Base-by-base conservation (phyloP, 2,113 vertebrate genomes). In the Oncorhynchus mykiss region DNA sequence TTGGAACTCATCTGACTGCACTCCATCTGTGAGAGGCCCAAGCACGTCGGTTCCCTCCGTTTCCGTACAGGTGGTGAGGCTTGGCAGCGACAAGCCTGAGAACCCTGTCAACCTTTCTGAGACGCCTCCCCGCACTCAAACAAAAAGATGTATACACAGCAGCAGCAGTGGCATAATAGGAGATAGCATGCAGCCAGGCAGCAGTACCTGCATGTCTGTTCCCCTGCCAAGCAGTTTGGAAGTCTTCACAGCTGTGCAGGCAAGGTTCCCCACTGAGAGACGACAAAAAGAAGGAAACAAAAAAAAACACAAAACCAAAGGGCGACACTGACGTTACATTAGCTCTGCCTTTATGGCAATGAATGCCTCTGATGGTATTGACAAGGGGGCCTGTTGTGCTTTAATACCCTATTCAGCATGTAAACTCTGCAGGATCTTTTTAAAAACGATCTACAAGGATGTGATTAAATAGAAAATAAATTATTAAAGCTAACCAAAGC, bases 171-270 rank as follows among this genome's bases (percentile, higher is more conserved):
- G 64, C 20, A 16, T 14, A 48, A n/a, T 7, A 45, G 34, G 11
- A 48, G 59, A 48, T 54, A 70, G 77, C 83, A 85, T 82, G 64
- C 64, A 66, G 25, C 65, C 60, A 54, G 51, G 16, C 51, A 54
- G 86, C 72, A 73, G 82, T 90, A 90, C 86, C 83, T 88, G 86
- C 70, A 75, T 87, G 83, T 88, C 75, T 87, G 83, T 88, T 75
- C 72, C 86, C 85, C 82, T 83, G 78, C 82, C 75, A 80, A 81
- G 77, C 83, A 84, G 57, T 87, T 83, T 86, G 73, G 73, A 80
- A 87, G 80, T 85, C 87, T 86, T 87, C 86, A 72, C 91, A 92
- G 90, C 89, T 92, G 90, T 84, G 88, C 78, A 77, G 86, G 75
- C 34, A 67, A 77, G 83, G 81, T 85, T 80, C 86, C 88, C 88